Base-by-base conservation (phyloP, 2,888 invertebrate genomes). In the Ellobium chinense region DNA sequence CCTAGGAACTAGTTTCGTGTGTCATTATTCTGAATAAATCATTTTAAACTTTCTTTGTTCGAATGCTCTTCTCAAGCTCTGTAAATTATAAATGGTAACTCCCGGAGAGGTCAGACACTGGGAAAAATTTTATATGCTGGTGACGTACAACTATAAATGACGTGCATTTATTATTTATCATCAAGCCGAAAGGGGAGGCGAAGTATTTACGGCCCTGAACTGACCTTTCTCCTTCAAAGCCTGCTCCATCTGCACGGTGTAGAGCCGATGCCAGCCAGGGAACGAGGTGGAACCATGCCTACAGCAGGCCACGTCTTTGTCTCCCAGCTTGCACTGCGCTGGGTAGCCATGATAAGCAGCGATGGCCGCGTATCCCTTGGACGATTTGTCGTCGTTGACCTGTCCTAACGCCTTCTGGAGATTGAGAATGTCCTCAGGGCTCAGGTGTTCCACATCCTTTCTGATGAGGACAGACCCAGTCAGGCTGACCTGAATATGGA, bases 331-430 rank as follows among this genome's bases (percentile, higher is more conserved):
- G 65, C 85, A 85, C 31, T 65, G 60, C 2, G 85, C 78, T 1
- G 85, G 85, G 54, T 80, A 82, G 29, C 85, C 85, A 69, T 85
- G 85, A 66, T 80, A 85, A 18, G 78, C 82, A 0, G 85, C 81
- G 29, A 84, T 66, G 27, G 82, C 68, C 4, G n/a, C 34, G 72
- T 76, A 85, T n/a, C 85, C 85, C 27, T 60, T 75, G 1, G 56
- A 24, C 4, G 80, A 66, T 0, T 75, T 24, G 63, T 85, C 85
- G 2, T 80, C 31, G 37, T 80, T 63, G 29, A 83, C 73, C 7
- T 74, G 66, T n/a, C 68, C 37, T n/a, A 85, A 70, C 14, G 81
- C 74, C 14, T 72, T 54, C 78, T 84, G 83, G 31, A 85, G 73
- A 31, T 39, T 73, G 18, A 82, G 62, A 21, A 83, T 34, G 27